Conservation (phyloP, 2,888 invertebrate genomes). For the Dicycla oo region DNA sequence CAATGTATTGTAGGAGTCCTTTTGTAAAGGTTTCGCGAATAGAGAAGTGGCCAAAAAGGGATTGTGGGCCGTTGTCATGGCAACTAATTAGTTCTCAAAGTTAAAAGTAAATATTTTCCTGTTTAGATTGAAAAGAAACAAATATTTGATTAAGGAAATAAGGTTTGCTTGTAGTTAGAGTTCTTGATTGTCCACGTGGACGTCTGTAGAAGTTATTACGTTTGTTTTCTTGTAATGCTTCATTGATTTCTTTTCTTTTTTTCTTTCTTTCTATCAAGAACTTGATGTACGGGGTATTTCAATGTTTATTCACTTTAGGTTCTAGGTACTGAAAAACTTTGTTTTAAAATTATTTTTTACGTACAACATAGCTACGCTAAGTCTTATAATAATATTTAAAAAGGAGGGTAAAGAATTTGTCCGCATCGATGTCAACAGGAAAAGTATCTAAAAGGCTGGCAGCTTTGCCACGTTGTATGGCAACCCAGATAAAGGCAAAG, state of each 20-base stretch:
- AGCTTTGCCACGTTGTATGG: too few species aligned
- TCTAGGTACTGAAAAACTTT: not conserved
- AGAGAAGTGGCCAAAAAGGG: constrained; percentile 22
- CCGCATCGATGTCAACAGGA: too few species aligned
- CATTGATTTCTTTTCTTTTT: not conserved
- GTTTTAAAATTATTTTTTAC: not conserved
- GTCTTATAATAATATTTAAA: too few species aligned
- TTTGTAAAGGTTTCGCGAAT: constrained; percentile 32
- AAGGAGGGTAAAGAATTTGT: too few species aligned
- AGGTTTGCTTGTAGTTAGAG: constrained; percentile 8
- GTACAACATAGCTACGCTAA: too few species aligned
- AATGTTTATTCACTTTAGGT: too few species aligned
- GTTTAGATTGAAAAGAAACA: constrained; percentile 27
- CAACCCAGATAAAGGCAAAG: not conserved
- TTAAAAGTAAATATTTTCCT: constrained; percentile 27
- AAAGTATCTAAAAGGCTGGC: too few species aligned
- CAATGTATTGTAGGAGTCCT: constrained; percentile 34
- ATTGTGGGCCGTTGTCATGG: constrained; percentile 26
- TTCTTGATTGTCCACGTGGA: not conserved
- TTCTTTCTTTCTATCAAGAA: not conserved
- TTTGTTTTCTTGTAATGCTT: not conserved
- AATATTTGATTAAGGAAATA: constrained; percentile 12
- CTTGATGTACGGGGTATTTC: not conserved
- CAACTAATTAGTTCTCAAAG: constrained; percentile 21
- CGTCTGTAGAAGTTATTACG: not conserved